Evolutionary conservation across 2,113 vertebrate genomes (phyloP).

Genomic region (human (Homo sapiens)): GRCh38 chr12:72568501-72569000

Average conservation of each 20-base stretch:
- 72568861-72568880: slow-evolving; percentile 15
- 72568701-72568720: slow-evolving; percentile 78
- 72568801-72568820: background rate
- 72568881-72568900: background rate
- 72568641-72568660: slow-evolving; percentile 98
- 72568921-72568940: slow-evolving; percentile 17
- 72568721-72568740: slow-evolving; percentile 67
- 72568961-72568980: background rate
- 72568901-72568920: slow-evolving; percentile 3
- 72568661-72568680: slow-evolving; percentile 80
- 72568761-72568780: slow-evolving; percentile 69
- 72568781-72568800: background rate
- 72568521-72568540: slow-evolving; percentile 69
- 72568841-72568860: slow-evolving; percentile 36
- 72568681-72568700: slow-evolving; percentile 79
- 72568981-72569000: background rate
- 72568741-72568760: slow-evolving; percentile 69
- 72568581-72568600: slow-evolving; percentile 95
- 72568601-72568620: slow-evolving; percentile 92
- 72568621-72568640: slow-evolving; percentile 95
- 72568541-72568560: slow-evolving; percentile 84
- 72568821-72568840: background rate
- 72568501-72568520: background rate
- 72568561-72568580: slow-evolving; percentile 95
- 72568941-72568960: slow-evolving; percentile 15